Evolutionary conservation across 2,888 invertebrate genomes (phyloP), one percentile per base, ranked within the genome.

Genomic region (Tipula lateralis): DNA sequence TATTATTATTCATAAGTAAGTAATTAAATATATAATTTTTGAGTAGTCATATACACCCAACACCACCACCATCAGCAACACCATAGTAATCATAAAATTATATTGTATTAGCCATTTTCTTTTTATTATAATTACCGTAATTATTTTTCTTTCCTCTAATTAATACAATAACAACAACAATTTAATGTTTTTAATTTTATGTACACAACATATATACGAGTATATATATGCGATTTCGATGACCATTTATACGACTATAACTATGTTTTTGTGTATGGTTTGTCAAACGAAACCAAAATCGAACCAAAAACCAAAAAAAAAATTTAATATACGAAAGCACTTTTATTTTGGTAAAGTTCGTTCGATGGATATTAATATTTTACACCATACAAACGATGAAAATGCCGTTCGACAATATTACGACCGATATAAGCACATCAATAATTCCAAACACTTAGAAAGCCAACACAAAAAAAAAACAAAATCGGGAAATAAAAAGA

Each of bases 401-500:
- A 66, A 66, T 9, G 66, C 24, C 66, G 66, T 66, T 66, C 66
- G 66, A 66, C 66, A 66, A 66, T 66, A 24, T 66, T 66, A 66
- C 66, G 66, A 66, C 66, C 66, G 66, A 24, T 4, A 66, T 66
- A 66, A 66, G 66, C 66, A 66, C 24, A 66, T 66, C 66, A 66
- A 66, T 66, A 66, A 66, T 66, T 66, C 66, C 66, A 66, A 66
- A 66, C 66, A 66, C 66, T 66, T 66, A 66, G 24, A 24, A 66
- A 66, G 24, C 66, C 66, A 24, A 16, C 24, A 66, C 66, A 24
- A 19, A 50, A 50, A 19, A 66, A 19, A 19, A 19, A 66, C 19
- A 66, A 66, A 66, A 24, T 24, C 24, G 12, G 24, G 2, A 24
- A 24, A 66, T 19, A 66, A 66, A 19, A 24, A 7, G 1, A 24